These are phyloP conservation scores for Melanotaenia parkinsoni DNA, from an alignment of 2,797 vertebrate genomes.

Conservation along the genomic window DNA sequence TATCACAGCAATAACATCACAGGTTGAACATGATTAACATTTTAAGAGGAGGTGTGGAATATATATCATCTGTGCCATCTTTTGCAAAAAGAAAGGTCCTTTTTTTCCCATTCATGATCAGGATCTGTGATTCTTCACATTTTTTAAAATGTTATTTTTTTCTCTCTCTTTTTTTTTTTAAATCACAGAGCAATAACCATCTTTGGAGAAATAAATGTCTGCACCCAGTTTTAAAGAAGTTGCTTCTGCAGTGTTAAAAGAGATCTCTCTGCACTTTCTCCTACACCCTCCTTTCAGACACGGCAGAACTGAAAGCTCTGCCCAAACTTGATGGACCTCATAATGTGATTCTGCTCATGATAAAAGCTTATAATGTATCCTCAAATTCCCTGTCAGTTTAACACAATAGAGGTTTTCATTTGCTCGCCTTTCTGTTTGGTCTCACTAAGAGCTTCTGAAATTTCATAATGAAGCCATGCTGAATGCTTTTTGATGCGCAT, in stretches of 20 bases:
- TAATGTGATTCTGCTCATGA: conserved; percentile 64
- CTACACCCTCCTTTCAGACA: conserved; percentile 12
- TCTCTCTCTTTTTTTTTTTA: neutral
- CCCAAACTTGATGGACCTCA: conserved; percentile 42
- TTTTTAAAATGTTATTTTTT: neutral
- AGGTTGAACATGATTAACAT: too few species aligned
- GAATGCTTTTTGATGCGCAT: conserved; percentile 26
- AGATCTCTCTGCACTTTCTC: conserved; percentile 14
- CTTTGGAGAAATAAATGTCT: conserved; percentile 24
- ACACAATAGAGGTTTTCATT: conserved; percentile 65
- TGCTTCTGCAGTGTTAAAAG: conserved; percentile 8
- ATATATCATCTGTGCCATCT: neutral
- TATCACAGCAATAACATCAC: neutral
- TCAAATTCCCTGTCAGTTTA: conserved; percentile 62
- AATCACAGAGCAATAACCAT: neutral
- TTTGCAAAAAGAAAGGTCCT: neutral
- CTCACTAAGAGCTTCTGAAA: conserved; percentile 36
- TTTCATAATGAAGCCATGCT: conserved; percentile 26
- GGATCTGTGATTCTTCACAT: neutral
- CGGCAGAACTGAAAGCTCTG: conserved; percentile 48
- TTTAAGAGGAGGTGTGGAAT: neutral
- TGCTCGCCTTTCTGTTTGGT: conserved; percentile 47
- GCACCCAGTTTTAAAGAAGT: conserved; percentile 40
- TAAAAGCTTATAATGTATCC: conserved; percentile 69
- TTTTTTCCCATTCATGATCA: neutral